Percentiles rank a stretch among this genome's conserved stretches.
Evolutionary conservation across 2,113 vertebrate genomes (phyloP).

Genomic region (Herpailurus yagouaroundi): DNA sequence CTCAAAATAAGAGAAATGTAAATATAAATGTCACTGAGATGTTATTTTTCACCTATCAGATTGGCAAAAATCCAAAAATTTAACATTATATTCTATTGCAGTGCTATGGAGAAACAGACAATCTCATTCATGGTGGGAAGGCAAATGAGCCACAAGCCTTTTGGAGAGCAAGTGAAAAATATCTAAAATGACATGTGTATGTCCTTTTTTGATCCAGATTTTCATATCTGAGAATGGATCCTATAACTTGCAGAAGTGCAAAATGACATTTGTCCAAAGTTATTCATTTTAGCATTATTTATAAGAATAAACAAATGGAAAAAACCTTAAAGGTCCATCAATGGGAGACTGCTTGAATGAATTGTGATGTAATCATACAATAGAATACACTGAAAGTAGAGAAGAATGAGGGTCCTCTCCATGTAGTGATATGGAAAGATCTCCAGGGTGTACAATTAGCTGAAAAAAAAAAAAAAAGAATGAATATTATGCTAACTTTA

Average conservation of each 20-base stretch:
- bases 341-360: neutral
- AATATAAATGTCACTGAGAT: conserved; percentile 5
- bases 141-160: neutral
- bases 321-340: neutral
- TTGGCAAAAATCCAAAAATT: neutral
- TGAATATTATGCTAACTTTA: neutral
- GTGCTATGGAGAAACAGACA: neutral
- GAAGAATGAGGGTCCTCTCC: neutral
- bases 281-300: neutral
- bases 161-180: neutral
- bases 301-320: neutral
- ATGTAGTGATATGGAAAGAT: neutral
- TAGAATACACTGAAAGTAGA: neutral
- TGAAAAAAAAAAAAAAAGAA: neutral
- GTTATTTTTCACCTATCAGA: neutral
- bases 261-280: neutral
- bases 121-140: neutral
- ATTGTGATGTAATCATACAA: neutral
- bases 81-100: neutral
- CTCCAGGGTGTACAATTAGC: neutral
- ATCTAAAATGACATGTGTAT: neutral
- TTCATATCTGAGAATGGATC: neutral
- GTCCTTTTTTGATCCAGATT: neutral
- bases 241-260: neutral
- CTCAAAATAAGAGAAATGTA: neutral